Percentiles rank a stretch among this genome's conserved stretches.
Evolutionary conservation across 2,888 invertebrate genomes (phyloP).

Genomic region (Stramonita haemastoma): DNA sequence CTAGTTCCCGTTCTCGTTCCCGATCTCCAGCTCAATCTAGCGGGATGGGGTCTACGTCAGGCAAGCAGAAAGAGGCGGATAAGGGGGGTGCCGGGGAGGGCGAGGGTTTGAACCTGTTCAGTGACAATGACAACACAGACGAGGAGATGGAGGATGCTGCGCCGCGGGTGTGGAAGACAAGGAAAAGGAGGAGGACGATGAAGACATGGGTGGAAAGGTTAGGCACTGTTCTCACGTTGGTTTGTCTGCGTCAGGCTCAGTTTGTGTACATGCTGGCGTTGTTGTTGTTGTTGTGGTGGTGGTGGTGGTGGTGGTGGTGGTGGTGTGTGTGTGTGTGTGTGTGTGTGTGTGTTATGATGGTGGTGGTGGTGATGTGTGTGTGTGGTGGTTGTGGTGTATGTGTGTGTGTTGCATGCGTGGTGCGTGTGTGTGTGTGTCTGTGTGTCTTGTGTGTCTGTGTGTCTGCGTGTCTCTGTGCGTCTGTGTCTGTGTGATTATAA

Average conservation of each 20-base stretch:
- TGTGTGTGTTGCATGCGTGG: constrained; percentile 5
- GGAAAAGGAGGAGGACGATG: background rate
- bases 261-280: no score
- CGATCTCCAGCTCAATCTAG: background rate
- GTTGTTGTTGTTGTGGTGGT: no score
- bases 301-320: no score
- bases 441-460: no score
- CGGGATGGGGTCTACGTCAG: background rate
- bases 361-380: background rate
- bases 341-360: background rate
- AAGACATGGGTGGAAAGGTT: background rate
- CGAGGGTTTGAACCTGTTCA: constrained; percentile 31
- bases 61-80: background rate
- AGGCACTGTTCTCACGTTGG: background rate
- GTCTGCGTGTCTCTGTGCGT: no score
- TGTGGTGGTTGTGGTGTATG: background rate
- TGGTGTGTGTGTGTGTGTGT: background rate
- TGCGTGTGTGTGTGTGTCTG: background rate
- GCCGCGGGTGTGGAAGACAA: background rate
- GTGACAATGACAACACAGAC: constrained; percentile 20
- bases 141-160: background rate
- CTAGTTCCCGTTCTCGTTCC: background rate
- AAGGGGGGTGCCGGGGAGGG: background rate
- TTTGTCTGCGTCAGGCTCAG: background rate
- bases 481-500: no score